Percentiles rank a stretch among this genome's conserved stretches.
phyloP scores from a whole-genome alignment of 1,140 invertebrate genomes.

The Drosophila suzukii region DNA sequence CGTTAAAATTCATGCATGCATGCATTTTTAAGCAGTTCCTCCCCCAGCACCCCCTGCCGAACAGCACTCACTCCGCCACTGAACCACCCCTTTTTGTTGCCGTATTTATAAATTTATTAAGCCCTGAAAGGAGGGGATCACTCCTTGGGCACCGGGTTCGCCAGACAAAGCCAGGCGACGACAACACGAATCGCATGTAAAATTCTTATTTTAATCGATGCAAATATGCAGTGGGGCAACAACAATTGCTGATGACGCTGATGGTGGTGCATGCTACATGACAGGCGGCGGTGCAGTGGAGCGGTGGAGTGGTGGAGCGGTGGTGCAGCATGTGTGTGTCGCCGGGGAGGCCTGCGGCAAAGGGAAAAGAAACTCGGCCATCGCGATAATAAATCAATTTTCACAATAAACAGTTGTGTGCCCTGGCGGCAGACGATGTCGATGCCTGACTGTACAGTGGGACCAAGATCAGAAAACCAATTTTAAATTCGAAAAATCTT shows the following conservation, averaged over 20 bases:
- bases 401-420: constrained; percentile 78
- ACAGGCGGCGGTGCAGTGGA: constrained; percentile 37
- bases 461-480: background rate
- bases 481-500: background rate
- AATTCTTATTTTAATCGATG: constrained; percentile 83
- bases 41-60: background rate
- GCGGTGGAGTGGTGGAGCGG: background rate
- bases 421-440: constrained; percentile 37
- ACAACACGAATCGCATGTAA: constrained; percentile 82
- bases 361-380: constrained; percentile 59
- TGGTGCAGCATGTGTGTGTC: constrained; percentile 19
- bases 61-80: constrained; percentile 3
- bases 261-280: constrained; percentile 67
- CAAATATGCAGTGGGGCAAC: constrained; percentile 69
- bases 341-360: constrained; percentile 30
- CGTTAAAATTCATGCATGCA: constrained; percentile 83
- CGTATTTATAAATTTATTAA: constrained; percentile 80
- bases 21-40: constrained; percentile 67
- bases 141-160: constrained; percentile 43
- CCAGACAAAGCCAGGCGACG: constrained; percentile 79
- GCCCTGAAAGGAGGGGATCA: constrained; percentile 18
- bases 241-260: constrained; percentile 34
- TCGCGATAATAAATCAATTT: constrained; percentile 83
- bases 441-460: constrained; percentile 22
- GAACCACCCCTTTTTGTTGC: constrained; percentile 45